Conservation (phyloP, 1,140 invertebrate genomes). For the Formica exsecta region DNA sequence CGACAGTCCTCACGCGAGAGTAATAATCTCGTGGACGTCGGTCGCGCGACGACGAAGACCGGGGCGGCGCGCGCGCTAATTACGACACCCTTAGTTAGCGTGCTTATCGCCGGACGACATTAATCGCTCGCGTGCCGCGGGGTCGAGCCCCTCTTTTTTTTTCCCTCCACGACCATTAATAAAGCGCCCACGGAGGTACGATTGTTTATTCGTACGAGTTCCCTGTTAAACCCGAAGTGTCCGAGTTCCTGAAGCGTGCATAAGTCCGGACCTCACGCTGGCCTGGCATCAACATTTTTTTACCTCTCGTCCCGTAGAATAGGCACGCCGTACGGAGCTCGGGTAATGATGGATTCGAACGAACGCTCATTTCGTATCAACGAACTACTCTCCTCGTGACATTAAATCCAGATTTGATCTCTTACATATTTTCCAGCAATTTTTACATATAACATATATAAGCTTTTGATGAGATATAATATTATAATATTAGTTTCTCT, state of each 20-base stretch:
- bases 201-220: conserved; percentile 74
- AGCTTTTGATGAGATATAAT: not conserved
- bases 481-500: not conserved
- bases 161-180: conserved; percentile 60
- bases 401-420: not conserved
- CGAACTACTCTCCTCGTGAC: conserved; percentile 7
- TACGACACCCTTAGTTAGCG: conserved; percentile 61
- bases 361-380: conserved; percentile 48
- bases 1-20: conserved; percentile 37
- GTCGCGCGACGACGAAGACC: not conserved
- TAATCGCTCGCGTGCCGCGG: conserved; percentile 57
- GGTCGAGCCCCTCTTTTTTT: not conserved
- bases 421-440: not conserved
- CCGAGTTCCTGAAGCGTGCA: conserved; percentile 78
- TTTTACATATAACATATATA: not conserved
- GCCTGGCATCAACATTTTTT: conserved; percentile 79
- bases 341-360: conserved; percentile 78
- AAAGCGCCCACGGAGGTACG: conserved; percentile 39
- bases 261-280: conserved; percentile 80
- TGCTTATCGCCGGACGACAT: conserved; percentile 49
- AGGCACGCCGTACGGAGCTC: conserved; percentile 74
- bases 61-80: conserved; percentile 54
- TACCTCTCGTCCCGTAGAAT: conserved; percentile 72
- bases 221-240: conserved; percentile 74
- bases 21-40: conserved; percentile 54